These are phyloP conservation scores for Eunapius fragilis DNA, from an alignment of 37 sponge, comb jelly and placozoan genomes.

Conservation along the genomic window DNA sequence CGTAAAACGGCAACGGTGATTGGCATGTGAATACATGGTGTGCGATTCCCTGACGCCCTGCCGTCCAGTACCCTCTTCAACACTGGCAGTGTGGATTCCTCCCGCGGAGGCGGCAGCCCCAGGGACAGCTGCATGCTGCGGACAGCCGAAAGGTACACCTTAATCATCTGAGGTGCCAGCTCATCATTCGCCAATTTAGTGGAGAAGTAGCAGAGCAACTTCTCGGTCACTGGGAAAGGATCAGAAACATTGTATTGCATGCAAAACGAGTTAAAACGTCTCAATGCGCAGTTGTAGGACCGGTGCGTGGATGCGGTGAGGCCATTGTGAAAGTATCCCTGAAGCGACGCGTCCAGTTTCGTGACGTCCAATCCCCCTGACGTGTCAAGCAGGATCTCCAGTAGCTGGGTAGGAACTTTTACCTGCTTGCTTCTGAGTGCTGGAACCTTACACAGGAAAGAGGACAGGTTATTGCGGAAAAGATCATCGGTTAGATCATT, in stretches of 20 bases:
- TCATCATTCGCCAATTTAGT: not conserved
- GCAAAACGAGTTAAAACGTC: not conserved
- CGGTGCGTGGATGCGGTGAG: not conserved
- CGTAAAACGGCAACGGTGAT: not conserved
- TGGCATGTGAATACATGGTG: not conserved
- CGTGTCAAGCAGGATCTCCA: too few species aligned
- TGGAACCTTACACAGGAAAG: slow-evolving; percentile 36
- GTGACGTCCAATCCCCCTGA: too few species aligned
- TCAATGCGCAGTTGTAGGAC: not conserved
- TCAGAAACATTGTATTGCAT: not conserved
- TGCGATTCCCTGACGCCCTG: not conserved
- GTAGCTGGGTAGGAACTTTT: too few species aligned
- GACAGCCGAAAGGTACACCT: not conserved
- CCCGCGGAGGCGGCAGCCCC: not conserved
- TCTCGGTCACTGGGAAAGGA: not conserved
- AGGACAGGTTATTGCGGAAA: not conserved
- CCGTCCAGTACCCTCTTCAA: slow-evolving; percentile 1
- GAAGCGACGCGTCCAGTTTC: too few species aligned
- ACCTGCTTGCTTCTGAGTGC: too few species aligned
- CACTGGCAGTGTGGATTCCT: not conserved
- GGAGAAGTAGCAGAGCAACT: not conserved
- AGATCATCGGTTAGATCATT: slow-evolving; percentile 23
- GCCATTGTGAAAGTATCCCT: too few species aligned
- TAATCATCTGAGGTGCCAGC: not conserved
- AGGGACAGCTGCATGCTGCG: not conserved